A percentile compares a stretch with the other conserved stretches of the same genome.
Evolutionary conservation across 2,888 invertebrate species (phyloP).

Genomic region (Pandemis corylana): DNA sequence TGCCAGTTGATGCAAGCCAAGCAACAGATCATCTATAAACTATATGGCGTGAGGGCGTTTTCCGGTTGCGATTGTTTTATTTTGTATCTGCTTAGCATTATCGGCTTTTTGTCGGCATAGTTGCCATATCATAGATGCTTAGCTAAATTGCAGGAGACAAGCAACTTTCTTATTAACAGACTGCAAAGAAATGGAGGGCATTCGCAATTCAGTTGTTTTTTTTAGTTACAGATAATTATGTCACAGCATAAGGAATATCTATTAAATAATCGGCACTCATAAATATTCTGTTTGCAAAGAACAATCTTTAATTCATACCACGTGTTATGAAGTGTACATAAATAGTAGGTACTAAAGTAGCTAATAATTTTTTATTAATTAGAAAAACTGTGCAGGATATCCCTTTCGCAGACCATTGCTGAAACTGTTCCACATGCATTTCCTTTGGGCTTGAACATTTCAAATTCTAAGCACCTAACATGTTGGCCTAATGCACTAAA

Average conservation of each 20-base stretch:
- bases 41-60: conserved; percentile 38
- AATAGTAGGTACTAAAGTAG: background rate
- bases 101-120: too few relatives aligned
- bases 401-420: background rate
- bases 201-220: too few relatives aligned
- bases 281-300: too few relatives aligned
- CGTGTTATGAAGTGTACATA: background rate
- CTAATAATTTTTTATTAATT: background rate
- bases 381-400: conserved; percentile 3
- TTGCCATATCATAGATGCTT: background rate
- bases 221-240: too few relatives aligned
- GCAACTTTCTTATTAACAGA: background rate
- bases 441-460: conserved; percentile 4
- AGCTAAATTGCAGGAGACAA: background rate
- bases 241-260: too few relatives aligned
- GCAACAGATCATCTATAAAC: conserved; percentile 58
- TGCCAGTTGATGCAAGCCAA: conserved; percentile 52
- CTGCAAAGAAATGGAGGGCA: too few relatives aligned
- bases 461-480: background rate
- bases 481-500: background rate
- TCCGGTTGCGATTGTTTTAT: conserved; percentile 13
- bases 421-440: background rate
- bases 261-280: too few relatives aligned
- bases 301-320: too few relatives aligned
- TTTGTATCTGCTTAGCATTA: background rate